A percentile compares a stretch with the other conserved stretches of the same genome.
phyloP scores from a whole-genome alignment of 2,113 vertebrate genomes.

The Prolemur simus region DNA sequence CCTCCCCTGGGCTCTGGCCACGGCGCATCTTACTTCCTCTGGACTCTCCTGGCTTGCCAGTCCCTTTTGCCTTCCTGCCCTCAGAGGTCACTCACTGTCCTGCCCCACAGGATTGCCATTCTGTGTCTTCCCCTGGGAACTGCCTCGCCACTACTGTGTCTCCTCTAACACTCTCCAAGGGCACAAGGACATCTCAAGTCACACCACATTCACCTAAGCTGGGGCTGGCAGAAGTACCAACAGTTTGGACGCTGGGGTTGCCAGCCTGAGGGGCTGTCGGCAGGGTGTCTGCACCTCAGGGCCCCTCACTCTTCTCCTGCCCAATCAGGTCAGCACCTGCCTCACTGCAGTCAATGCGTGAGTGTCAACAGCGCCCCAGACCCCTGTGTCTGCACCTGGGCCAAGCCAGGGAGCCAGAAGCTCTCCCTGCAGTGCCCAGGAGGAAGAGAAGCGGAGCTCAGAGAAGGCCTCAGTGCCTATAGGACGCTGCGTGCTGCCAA shows the following conservation, averaged over 20 bases:
- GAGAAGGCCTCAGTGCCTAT: background rate
- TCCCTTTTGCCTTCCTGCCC: background rate
- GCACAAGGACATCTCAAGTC: background rate
- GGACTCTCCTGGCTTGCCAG: background rate
- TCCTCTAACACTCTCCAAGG: background rate
- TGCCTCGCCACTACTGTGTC: background rate
- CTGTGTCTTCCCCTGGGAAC: background rate
- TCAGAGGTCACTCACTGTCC: background rate
- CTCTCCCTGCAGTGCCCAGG: background rate
- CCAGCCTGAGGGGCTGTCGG: background rate
- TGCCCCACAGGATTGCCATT: background rate
- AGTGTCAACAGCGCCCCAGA: background rate
- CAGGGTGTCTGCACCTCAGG: background rate
- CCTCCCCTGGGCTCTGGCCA: background rate
- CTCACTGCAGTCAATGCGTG: rapidly evolving
- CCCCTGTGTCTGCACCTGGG: background rate
- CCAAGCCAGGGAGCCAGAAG: background rate
- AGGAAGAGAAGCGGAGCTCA: background rate
- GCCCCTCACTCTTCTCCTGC: background rate
- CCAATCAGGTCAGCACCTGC: background rate
- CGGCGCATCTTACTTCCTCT: background rate
- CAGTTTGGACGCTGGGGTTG: background rate
- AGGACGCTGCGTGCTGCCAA: rapidly evolving
- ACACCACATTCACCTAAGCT: rapidly evolving
- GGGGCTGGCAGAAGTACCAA: background rate